These are phyloP conservation scores for Avahi laniger DNA, from an alignment of 2,797 vertebrate species.

Conservation along the genomic window DNA sequence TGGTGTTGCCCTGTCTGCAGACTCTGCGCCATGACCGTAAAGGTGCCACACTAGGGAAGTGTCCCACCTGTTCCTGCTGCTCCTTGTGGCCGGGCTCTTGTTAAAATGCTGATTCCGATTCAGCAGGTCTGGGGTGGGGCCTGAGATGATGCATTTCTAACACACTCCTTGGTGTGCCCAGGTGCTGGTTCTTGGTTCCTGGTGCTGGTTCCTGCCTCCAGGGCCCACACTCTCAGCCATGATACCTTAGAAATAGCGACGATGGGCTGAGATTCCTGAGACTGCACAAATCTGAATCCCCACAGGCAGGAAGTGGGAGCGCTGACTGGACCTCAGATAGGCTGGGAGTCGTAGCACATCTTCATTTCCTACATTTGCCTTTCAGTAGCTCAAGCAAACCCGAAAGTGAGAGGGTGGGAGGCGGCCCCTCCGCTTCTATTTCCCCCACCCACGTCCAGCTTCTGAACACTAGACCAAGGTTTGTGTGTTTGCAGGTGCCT, in stretches of 20 bases:
- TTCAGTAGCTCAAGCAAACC: not conserved
- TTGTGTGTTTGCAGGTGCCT: not conserved
- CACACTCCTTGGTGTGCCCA: not conserved
- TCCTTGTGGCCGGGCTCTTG: not conserved
- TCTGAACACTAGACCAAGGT: not conserved
- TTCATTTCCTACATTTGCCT: not conserved
- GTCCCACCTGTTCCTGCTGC: not conserved
- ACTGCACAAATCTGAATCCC: not conserved
- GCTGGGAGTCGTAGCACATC: not conserved
- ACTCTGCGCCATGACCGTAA: not conserved
- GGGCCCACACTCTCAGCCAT: not conserved
- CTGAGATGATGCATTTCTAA: not conserved
- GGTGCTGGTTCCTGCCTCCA: not conserved
- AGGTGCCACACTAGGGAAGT: not conserved
- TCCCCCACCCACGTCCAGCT: not conserved
- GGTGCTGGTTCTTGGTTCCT: not conserved
- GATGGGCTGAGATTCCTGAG: not conserved
- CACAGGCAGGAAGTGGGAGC: not conserved
- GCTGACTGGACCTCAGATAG: not conserved
- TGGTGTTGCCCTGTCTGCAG: not conserved
- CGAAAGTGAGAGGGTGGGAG: not conserved
- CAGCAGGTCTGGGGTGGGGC: not conserved
- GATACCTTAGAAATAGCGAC: not conserved
- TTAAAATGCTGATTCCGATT: not conserved
- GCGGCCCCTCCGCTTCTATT: too few relatives aligned